phyloP scores from a whole-genome alignment of 2,797 vertebrate species.

The Limnodromus scolopaceus region DNA sequence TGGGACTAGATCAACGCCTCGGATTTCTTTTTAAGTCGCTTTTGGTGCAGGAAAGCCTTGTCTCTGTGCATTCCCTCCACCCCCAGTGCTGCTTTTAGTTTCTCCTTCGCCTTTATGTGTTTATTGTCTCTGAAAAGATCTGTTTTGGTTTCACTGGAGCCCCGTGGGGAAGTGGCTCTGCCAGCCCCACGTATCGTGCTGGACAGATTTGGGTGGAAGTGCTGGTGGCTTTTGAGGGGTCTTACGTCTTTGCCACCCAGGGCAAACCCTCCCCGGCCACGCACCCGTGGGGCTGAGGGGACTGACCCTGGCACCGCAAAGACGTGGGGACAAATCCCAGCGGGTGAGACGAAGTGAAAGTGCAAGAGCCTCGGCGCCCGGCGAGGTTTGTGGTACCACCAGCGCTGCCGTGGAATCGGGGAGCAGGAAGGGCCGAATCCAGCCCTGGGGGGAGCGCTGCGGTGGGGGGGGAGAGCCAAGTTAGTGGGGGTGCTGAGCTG shows the following conservation, averaged over 20 bases:
- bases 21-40: background rate
- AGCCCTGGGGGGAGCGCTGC: background rate
- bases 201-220: rapidly evolving
- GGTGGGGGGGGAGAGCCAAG: background rate
- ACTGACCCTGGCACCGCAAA: rapidly evolving
- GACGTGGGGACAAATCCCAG: background rate
- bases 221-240: background rate
- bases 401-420: background rate
- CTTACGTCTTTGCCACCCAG: background rate
- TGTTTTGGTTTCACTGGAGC: background rate
- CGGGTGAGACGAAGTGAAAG: slow-evolving; percentile 30
- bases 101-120: background rate
- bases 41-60: background rate
- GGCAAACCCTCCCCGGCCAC: background rate
- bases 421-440: background rate
- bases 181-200: rapidly evolving
- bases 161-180: rapidly evolving
- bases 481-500: background rate
- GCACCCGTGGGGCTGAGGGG: background rate
- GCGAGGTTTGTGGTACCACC: background rate
- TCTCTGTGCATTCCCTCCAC: background rate
- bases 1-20: background rate
- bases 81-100: background rate
- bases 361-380: background rate
- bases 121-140: background rate